Base-by-base conservation (phyloP, 2,113 vertebrate species). In the Machaerirhynchus nigripectus region DNA sequence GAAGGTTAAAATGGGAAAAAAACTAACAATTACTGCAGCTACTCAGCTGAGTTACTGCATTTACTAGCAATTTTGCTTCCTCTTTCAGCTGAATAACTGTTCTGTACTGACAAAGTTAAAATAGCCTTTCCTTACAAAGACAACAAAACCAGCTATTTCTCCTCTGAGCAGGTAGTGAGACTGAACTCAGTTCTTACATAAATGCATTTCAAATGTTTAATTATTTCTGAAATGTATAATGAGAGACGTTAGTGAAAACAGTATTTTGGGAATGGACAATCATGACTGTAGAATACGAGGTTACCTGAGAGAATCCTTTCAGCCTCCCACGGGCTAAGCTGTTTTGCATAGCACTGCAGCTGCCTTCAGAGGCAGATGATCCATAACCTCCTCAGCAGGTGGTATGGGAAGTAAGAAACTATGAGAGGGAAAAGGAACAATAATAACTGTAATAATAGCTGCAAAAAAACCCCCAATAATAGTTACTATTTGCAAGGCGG, bases 401-500 rank as follows among this genome's bases (percentile, higher is more conserved):
- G 37, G 37, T 28, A 15, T 57, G 37, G 46, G 35, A 85, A 87
- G 83, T 82, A 79, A 79, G 52, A 89, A 94, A 33, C 12, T 61
- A 26, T 49, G 39, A 21, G 9, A 61, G 31, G 46, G 6, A 18
- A 56, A 49, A 59, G 83, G 47, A 93, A 64, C 33, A 82, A 49
- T 31, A 52, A 59, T 60, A 79, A 42, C 31, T 52, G 47, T 47
- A 87, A 87, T 68, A 87, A 84, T 14, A 64, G 15, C 28, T 73
- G 64, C 4, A 79, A 73, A 60, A 55, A 28, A 10, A 9, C 0
- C 16, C 37, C 33, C 78, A 47, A 23, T 63, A 94, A 50, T 9
- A 90, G 55, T 49, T 53, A 95, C 47, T 19, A 96, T 96, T 93
- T 96, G 42, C 74, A 92, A 52, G 70, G 90, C 60, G 70, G 26